Evolutionary conservation across 2,797 vertebrate species (phyloP).

Genomic region (Odontamblyopus rebecca): DNA sequence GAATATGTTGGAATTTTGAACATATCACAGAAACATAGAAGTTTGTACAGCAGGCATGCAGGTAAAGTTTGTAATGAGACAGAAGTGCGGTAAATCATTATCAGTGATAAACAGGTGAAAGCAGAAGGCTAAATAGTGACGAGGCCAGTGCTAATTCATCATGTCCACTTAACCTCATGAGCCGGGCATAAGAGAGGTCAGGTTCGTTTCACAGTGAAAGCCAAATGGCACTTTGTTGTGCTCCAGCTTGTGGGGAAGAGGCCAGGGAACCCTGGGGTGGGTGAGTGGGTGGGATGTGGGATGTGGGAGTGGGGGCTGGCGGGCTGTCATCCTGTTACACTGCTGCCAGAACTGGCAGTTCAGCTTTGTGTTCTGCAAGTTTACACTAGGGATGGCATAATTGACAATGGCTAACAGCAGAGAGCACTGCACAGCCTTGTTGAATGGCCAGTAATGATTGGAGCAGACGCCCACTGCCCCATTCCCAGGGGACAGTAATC

Average conservation of each 20-base stretch:
- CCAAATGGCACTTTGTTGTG: slow-evolving; percentile 68
- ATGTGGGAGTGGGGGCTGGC: slow-evolving; percentile 29
- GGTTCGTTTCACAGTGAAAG: slow-evolving; percentile 60
- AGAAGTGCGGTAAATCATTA: slow-evolving; percentile 27
- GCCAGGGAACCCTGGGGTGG: slow-evolving; percentile 66
- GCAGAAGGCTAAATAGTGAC: slow-evolving; percentile 55
- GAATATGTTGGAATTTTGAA: background rate
- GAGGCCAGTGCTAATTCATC: slow-evolving; percentile 69
- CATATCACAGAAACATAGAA: background rate
- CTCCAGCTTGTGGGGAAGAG: slow-evolving; percentile 70
- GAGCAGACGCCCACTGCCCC: slow-evolving; percentile 83
- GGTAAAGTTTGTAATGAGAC: slow-evolving; percentile 15
- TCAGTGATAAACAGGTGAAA: slow-evolving; percentile 36
- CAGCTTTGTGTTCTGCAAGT: slow-evolving; percentile 81
- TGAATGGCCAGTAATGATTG: slow-evolving; percentile 87
- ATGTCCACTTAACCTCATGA: slow-evolving; percentile 74
- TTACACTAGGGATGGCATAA: slow-evolving; percentile 86
- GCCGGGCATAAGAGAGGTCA: slow-evolving; percentile 66
- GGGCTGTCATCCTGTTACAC: slow-evolving; percentile 80
- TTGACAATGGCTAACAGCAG: slow-evolving; percentile 86
- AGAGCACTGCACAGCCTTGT: slow-evolving; percentile 82
- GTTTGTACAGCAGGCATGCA: background rate
- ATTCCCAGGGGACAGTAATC: slow-evolving; percentile 82
- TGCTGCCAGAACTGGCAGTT: slow-evolving; percentile 83
- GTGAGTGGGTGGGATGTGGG: slow-evolving; percentile 42